Percentiles rank a stretch among this genome's conserved stretches.
Evolutionary conservation across 1,140 invertebrate genomes (phyloP).

Genomic region (Drosophila pandora): DNA sequence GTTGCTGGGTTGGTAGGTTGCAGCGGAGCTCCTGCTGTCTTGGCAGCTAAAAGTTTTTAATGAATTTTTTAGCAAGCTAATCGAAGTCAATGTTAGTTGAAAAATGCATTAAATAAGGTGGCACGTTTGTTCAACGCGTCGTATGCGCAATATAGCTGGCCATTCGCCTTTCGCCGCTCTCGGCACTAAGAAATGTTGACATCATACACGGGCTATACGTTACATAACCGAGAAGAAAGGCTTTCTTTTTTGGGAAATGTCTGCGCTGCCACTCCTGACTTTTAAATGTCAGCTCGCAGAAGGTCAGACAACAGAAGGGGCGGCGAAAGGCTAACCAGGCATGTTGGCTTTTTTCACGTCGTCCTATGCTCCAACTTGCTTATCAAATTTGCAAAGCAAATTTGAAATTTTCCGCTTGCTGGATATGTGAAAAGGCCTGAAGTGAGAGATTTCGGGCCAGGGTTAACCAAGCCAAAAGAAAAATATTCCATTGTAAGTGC

Average conservation of each 20-base stretch:
- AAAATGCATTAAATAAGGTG: conserved; percentile 72
- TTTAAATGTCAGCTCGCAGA: conserved; percentile 26
- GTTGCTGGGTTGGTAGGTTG: conserved; percentile 8
- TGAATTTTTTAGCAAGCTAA: conserved; percentile 80
- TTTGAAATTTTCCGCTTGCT: conserved; percentile 32
- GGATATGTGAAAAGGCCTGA: conserved; percentile 16
- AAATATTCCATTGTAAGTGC: conserved; percentile 27
- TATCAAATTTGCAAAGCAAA: conserved; percentile 50
- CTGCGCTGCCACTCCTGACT: conserved; percentile 30
- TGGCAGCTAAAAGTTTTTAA: conserved; percentile 79
- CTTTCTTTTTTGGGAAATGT: neutral
- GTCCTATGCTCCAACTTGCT: conserved; percentile 19
- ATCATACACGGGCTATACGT: neutral
- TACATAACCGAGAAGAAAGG: conserved; percentile 4
- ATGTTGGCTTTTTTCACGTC: conserved; percentile 12
- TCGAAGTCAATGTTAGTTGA: conserved; percentile 76
- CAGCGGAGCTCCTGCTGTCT: conserved; percentile 36
- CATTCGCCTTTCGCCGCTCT: neutral
- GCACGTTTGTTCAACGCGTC: conserved; percentile 37
- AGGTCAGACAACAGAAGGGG: conserved; percentile 31
- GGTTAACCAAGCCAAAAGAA: conserved; percentile 7
- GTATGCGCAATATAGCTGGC: conserved; percentile 50
- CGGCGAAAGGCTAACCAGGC: conserved; percentile 24
- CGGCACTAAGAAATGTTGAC: neutral
- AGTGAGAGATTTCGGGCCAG: neutral